These are phyloP conservation scores for Rhamphomyia laevipes DNA, from an alignment of 2,888 invertebrate genomes.

Conservation along the genomic window DNA sequence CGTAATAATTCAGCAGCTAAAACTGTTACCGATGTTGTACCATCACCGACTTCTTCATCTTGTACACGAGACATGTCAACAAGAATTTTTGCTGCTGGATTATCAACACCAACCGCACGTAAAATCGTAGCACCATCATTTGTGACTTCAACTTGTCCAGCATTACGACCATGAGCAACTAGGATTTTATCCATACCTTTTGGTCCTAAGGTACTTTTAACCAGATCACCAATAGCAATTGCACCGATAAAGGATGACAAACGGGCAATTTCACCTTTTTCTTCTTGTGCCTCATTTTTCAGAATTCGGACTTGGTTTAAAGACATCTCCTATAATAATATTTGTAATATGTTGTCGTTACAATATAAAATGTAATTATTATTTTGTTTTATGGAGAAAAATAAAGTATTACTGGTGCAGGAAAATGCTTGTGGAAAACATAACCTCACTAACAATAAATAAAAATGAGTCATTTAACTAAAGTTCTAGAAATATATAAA, in stretches of 20 bases:
- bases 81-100: constrained; percentile 96
- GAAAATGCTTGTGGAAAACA: too few relatives aligned
- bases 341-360: too few relatives aligned
- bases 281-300: constrained; percentile 94
- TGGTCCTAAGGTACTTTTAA: constrained; percentile 96
- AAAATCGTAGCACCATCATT: constrained; percentile 99
- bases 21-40: constrained; percentile 97
- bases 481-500: too few relatives aligned
- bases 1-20: constrained; percentile 82
- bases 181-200: constrained; percentile 97
- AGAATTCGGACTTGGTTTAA: constrained; percentile 90
- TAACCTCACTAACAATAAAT: too few relatives aligned
- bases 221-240: constrained; percentile 95
- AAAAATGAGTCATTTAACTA: too few relatives aligned
- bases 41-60: constrained; percentile 99
- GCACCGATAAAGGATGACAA: constrained; percentile 97
- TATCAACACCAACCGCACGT: constrained; percentile 92
- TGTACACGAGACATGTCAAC: constrained; percentile 99
- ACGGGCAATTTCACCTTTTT: constrained; percentile 93
- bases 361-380: too few relatives aligned
- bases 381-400: too few relatives aligned
- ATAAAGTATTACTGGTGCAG: too few relatives aligned
- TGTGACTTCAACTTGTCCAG: constrained; percentile 85
- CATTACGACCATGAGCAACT: constrained; percentile 65
- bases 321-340: constrained; percentile 69